Evolutionary conservation across 1,140 invertebrate genomes (phyloP).

Genomic region (Bombus confusus): DNA sequence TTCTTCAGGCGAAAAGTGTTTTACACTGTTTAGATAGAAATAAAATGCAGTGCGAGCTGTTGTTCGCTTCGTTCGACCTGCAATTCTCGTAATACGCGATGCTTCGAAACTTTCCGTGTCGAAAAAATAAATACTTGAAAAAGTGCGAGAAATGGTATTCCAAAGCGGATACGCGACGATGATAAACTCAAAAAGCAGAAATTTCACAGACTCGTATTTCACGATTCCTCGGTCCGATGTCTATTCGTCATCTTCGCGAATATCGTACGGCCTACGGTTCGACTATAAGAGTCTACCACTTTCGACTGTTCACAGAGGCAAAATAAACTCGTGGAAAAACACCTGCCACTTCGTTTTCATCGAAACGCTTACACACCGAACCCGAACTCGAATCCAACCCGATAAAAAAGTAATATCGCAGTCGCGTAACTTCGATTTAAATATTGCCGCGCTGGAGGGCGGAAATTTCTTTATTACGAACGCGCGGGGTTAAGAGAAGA

Average conservation of each 20-base stretch:
- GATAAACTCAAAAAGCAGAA: no score
- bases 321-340: not conserved
- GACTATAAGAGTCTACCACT: no score
- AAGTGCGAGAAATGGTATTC: no score
- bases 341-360: not conserved
- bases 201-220: no score
- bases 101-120: not conserved
- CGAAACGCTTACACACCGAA: no score
- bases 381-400: not conserved
- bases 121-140: not conserved
- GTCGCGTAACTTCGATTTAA: slow-evolving; percentile 8
- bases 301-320: no score
- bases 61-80: not conserved
- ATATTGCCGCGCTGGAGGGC: not conserved
- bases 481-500: not conserved
- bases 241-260: no score
- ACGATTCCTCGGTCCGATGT: no score
- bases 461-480: slow-evolving; percentile 25
- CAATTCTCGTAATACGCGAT: no score
- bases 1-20: not conserved
- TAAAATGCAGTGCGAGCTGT: not conserved
- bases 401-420: slow-evolving; percentile 11
- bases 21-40: no score
- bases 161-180: no score
- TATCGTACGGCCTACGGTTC: no score